These are phyloP conservation scores for Ceratina calcarata DNA, from an alignment of 1,140 invertebrate genomes.

Conservation along the genomic window DNA sequence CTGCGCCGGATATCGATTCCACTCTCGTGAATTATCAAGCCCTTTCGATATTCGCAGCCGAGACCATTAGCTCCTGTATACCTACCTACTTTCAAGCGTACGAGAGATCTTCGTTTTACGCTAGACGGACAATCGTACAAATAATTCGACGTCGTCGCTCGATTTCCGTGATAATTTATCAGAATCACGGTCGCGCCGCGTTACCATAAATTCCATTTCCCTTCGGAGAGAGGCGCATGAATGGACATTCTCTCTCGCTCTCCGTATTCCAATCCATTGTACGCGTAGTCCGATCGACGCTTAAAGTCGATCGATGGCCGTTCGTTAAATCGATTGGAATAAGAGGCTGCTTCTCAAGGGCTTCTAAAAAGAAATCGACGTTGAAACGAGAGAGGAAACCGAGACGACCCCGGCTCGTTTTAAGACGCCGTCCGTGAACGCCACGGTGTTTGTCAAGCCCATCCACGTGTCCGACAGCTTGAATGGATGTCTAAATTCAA, in stretches of 20 bases:
- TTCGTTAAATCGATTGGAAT: constrained; percentile 40
- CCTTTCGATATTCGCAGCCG: neutral
- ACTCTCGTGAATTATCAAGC: neutral
- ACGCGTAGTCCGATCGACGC: neutral
- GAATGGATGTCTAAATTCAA: constrained; percentile 38
- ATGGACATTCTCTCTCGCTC: neutral
- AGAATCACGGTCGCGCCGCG: neutral
- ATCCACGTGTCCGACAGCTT: constrained; percentile 27
- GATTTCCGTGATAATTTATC: constrained; percentile 3
- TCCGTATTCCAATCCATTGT: constrained; percentile 7
- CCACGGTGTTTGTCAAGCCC: constrained; percentile 38
- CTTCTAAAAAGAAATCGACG: neutral
- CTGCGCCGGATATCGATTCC: neutral
- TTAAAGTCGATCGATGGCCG: constrained; percentile 30
- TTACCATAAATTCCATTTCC: constrained; percentile 32
- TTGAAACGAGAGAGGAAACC: neutral
- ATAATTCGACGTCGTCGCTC: neutral
- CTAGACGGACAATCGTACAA: neutral
- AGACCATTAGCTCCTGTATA: neutral
- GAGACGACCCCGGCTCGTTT: constrained; percentile 10
- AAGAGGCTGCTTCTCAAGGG: constrained; percentile 18
- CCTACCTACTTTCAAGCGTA: neutral
- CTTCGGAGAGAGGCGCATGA: neutral
- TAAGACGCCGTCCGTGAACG: neutral
- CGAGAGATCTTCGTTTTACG: neutral